Evolutionary conservation across 2,888 invertebrate species (phyloP).

Genomic region (Leistus spinibarbis): DNA sequence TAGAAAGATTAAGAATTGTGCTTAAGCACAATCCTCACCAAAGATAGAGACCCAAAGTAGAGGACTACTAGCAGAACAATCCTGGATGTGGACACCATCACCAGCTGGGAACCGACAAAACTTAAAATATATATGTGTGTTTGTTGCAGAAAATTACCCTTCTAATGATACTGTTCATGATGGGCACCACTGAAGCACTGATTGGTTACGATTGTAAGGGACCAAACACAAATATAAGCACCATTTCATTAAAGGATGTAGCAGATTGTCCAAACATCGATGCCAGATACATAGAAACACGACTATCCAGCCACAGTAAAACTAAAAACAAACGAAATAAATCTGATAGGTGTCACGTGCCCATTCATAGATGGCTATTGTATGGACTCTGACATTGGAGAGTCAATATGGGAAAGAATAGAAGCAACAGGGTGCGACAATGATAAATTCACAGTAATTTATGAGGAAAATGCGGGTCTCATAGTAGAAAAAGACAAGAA

Average conservation of each 20-base stretch:
- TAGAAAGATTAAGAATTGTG: constrained; percentile 34
- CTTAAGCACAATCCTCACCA: background rate
- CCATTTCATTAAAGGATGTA: constrained; percentile 23
- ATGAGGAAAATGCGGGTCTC: constrained; percentile 22
- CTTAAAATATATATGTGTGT: background rate
- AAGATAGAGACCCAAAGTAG: constrained; percentile 1
- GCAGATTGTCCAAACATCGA: constrained; percentile 24
- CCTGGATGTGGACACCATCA: too few species aligned
- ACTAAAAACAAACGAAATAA: constrained; percentile 35
- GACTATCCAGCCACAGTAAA: constrained; percentile 37
- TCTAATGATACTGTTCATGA: too few species aligned
- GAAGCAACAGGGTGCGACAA: background rate
- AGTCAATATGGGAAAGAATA: constrained; percentile 25
- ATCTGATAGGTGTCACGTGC: constrained; percentile 33
- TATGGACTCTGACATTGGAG: too few species aligned
- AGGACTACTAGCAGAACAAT: background rate
- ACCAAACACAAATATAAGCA: constrained; percentile 20
- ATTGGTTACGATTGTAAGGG: constrained; percentile 36
- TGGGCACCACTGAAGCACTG: background rate
- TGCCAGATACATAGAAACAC: constrained; percentile 10
- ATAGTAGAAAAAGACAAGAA: background rate
- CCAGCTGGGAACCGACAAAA: background rate
- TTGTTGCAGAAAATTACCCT: too few species aligned
- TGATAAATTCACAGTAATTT: constrained; percentile 2
- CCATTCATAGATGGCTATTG: constrained; percentile 38